phyloP scores from a whole-genome alignment of 2,113 vertebrate species.

The Leiothrix lutea region DNA sequence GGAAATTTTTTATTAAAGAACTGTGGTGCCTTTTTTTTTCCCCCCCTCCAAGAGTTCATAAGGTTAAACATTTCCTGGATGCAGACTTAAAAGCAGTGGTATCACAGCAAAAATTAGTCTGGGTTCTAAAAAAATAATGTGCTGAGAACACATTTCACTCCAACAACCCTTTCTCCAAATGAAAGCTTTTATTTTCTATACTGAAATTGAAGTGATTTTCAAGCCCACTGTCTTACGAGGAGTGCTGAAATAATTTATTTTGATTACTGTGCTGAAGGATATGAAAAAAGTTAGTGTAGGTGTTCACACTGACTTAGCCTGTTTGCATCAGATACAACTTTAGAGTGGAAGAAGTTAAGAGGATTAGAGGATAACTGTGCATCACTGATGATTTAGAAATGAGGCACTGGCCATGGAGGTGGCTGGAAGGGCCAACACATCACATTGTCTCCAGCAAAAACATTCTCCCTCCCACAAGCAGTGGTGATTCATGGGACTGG shows the following conservation, averaged over 20 bases:
- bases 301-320: neutral
- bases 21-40: neutral
- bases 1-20: neutral
- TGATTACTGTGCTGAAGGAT: neutral
- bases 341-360: neutral
- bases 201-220: neutral
- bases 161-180: neutral
- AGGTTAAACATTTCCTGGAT: neutral
- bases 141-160: neutral
- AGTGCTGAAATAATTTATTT: neutral
- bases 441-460: neutral
- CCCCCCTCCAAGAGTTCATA: neutral
- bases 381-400: neutral
- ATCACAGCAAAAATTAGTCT: neutral
- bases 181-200: neutral
- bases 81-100: neutral
- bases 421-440: neutral
- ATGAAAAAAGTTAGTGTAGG: neutral
- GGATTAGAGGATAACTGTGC: neutral
- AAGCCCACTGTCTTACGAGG: neutral
- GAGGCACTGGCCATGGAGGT: neutral
- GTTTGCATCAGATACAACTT: constrained; percentile 11
- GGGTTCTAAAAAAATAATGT: neutral
- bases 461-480: neutral
- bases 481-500: neutral